Percentiles rank a stretch among this genome's conserved stretches.
Evolutionary conservation across 2,888 invertebrate genomes (phyloP).

Genomic region (Corythucha ciliata): DNA sequence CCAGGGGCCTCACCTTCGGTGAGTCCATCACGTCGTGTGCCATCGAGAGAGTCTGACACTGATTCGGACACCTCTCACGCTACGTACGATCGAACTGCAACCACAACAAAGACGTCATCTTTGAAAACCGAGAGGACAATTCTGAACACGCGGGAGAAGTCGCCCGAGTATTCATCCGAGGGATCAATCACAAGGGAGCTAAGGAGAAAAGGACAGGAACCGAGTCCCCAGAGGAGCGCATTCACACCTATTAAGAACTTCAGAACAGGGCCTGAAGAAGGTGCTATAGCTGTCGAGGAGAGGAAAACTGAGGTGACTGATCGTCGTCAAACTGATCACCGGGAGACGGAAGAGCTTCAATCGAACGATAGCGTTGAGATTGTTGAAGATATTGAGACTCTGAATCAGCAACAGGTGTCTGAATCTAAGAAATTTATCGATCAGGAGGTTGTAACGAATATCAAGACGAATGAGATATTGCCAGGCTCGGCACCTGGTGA

Average conservation of each 20-base stretch:
- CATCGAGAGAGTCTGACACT: conserved; percentile 27
- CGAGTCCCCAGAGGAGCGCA: conserved; percentile 36
- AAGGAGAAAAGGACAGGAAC: conserved; percentile 30
- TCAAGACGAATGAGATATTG: no score
- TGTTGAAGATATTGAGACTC: no score
- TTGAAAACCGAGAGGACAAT: neutral
- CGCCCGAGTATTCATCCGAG: conserved; percentile 39
- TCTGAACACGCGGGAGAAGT: conserved; percentile 35
- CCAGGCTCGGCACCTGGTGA: no score
- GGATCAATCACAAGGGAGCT: conserved; percentile 38
- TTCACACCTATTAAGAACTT: conserved; percentile 37
- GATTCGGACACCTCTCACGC: conserved; percentile 36
- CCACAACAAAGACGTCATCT: neutral
- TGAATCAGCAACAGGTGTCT: no score
- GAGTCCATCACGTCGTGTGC: conserved; percentile 43
- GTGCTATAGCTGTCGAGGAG: conserved; percentile 15
- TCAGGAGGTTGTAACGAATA: no score
- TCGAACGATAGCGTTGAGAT: no score
- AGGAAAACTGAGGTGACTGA: conserved; percentile 2
- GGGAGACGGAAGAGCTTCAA: no score
- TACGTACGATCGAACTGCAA: conserved; percentile 31
- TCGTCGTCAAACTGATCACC: no score
- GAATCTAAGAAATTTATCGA: no score
- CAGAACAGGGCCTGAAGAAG: conserved; percentile 33
- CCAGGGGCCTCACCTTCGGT: conserved; percentile 46